A percentile compares a stretch with the other conserved stretches of the same genome.
Conservation (phyloP, 2,113 vertebrate species). For the Motacilla tschutschensis region DNA sequence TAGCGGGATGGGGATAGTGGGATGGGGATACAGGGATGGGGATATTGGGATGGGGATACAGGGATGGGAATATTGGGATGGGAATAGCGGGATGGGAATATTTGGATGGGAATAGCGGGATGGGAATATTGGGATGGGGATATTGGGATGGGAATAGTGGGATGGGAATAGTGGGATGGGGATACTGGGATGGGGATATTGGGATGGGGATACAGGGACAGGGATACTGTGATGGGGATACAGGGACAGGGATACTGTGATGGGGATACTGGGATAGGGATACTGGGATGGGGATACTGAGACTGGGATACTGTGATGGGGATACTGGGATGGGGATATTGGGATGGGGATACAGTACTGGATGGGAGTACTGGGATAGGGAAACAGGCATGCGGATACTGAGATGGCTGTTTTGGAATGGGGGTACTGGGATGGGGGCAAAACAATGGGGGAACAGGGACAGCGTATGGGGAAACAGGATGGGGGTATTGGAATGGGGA, state of each 20-base stretch:
- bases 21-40: too few relatives aligned
- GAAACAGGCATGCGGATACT: fast-evolving
- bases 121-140: fast-evolving
- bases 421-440: fast-evolving
- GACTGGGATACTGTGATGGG: too few relatives aligned
- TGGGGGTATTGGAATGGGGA: fast-evolving
- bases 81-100: fast-evolving
- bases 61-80: fast-evolving
- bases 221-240: fast-evolving
- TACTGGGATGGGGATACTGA: fast-evolving
- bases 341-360: too few relatives aligned
- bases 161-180: too few relatives aligned
- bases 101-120: fast-evolving
- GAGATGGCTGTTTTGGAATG: too few relatives aligned
- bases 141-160: fast-evolving
- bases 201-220: too few relatives aligned
- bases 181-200: too few relatives aligned
- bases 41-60: fast-evolving
- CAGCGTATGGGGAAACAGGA: too few relatives aligned
- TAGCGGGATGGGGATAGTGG: fast-evolving
- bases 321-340: fast-evolving
- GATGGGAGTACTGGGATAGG: not conserved
- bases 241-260: too few relatives aligned
- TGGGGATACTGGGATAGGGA: not conserved
- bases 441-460: fast-evolving